Percentiles rank a stretch among this genome's conserved stretches.
Conservation (phyloP, 2,888 invertebrate genomes). For the Morpho deidamia region DNA sequence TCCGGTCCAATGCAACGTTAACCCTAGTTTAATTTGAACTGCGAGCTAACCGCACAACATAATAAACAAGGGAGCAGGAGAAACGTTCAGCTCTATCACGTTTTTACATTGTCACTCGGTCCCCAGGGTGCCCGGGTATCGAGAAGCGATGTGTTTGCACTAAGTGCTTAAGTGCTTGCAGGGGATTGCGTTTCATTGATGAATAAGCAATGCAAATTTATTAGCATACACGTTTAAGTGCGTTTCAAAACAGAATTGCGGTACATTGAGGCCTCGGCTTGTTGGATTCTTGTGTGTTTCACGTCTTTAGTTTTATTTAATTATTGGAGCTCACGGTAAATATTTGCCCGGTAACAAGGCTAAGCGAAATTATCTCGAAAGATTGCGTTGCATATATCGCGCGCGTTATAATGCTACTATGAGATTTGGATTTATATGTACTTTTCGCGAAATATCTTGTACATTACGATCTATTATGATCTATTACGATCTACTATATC, state of each 20-base stretch:
- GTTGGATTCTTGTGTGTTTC: background rate
- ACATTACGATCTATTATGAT: too few relatives aligned
- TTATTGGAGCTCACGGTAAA: background rate
- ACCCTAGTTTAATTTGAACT: conserved; percentile 62
- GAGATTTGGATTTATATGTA: too few relatives aligned
- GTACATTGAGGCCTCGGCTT: conserved; percentile 2
- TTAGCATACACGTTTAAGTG: conserved; percentile 34
- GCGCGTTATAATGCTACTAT: too few relatives aligned
- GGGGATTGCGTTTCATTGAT: conserved; percentile 66
- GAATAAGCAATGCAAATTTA: conserved; percentile 62
- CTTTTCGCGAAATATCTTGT: too few relatives aligned
- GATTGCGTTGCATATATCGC: too few relatives aligned
- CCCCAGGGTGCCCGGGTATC: conserved; percentile 64
- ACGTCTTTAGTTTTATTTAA: background rate
- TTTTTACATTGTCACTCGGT: conserved; percentile 68
- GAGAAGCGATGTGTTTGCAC: conserved; percentile 73
- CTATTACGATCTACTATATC: too few relatives aligned
- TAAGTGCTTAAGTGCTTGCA: conserved; percentile 75
- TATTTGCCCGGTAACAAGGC: background rate
- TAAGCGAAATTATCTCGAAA: too few relatives aligned
- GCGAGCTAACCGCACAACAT: conserved; percentile 46
- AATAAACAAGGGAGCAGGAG: conserved; percentile 58
- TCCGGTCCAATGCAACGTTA: conserved; percentile 48
- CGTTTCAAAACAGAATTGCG: conserved; percentile 21
- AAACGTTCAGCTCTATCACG: conserved; percentile 53